A percentile compares a stretch with the other conserved stretches of the same genome.
Evolutionary conservation across 2,797 vertebrate species (phyloP).

Genomic region (Clarias laeviceps): DNA sequence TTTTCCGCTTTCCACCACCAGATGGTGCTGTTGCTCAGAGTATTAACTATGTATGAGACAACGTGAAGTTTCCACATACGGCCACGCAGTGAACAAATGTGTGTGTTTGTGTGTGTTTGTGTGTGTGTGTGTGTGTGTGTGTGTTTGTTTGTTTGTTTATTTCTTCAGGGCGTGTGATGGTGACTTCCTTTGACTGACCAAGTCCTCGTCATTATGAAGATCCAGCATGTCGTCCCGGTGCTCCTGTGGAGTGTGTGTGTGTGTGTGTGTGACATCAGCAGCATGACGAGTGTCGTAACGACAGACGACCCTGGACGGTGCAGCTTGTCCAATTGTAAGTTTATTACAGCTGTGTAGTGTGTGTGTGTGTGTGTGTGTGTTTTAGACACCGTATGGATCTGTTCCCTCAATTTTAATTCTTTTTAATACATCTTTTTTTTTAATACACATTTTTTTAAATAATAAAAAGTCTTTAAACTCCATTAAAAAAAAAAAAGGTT

Average conservation of each 20-base stretch:
- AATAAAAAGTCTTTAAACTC: too few relatives aligned
- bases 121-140: slow-evolving; percentile 12
- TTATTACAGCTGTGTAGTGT: background rate
- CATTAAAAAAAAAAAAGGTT: too few relatives aligned
- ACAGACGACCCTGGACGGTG: fast-evolving
- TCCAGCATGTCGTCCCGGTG: slow-evolving; percentile 22
- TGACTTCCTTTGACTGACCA: slow-evolving; percentile 6
- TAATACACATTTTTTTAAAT: too few relatives aligned
- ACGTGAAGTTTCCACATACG: background rate
- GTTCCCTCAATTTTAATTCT: background rate
- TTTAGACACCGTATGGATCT: background rate
- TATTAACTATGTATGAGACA: background rate
- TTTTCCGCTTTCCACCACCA: background rate
- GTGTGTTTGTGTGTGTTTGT: slow-evolving; percentile 12
- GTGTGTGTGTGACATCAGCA: background rate
- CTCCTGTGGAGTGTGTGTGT: slow-evolving; percentile 21
- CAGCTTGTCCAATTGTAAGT: background rate
- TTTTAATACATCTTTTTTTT: too few relatives aligned
- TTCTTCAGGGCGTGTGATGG: slow-evolving; percentile 35
- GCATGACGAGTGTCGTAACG: background rate
- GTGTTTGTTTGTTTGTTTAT: background rate
- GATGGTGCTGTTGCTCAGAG: background rate
- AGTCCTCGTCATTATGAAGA: slow-evolving; percentile 25
- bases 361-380: background rate
- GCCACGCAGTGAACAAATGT: background rate